Conservation (phyloP, 2,888 invertebrate species). For the Charanyca ferruginea region DNA sequence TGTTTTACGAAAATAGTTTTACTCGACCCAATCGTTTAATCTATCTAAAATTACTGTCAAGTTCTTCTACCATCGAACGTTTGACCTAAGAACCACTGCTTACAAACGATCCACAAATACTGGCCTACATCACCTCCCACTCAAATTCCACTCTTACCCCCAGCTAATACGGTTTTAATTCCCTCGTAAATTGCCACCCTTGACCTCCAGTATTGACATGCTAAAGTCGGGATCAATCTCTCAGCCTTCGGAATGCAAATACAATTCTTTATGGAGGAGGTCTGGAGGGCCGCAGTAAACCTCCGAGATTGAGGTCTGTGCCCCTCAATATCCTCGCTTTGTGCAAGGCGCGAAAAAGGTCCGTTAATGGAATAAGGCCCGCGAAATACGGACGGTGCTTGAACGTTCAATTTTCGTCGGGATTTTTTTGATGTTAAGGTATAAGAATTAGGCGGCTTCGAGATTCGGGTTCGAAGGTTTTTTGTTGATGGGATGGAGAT, state of each 20-base stretch:
- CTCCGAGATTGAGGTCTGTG: constrained; percentile 79
- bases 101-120: constrained; percentile 45
- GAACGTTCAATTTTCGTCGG: constrained; percentile 59
- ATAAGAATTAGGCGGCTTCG: constrained; percentile 58
- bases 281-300: constrained; percentile 73
- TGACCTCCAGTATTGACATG: constrained; percentile 81
- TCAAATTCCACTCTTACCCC: constrained; percentile 39
- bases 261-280: constrained; percentile 82
- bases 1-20: neutral
- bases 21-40: constrained; percentile 11
- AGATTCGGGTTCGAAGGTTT: constrained; percentile 49
- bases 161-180: constrained; percentile 49
- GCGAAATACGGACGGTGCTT: constrained; percentile 63
- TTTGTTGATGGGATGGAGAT: constrained; percentile 47
- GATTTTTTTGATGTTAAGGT: constrained; percentile 64
- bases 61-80: constrained; percentile 34
- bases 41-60: constrained; percentile 44
- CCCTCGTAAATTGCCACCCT: constrained; percentile 55
- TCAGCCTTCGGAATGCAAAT: constrained; percentile 82
- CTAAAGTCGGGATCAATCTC: constrained; percentile 82
- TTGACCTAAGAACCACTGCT: constrained; percentile 40
- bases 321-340: constrained; percentile 82
- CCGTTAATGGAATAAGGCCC: constrained; percentile 86
- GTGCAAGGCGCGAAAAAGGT: constrained; percentile 79
- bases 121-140: constrained; percentile 12